phyloP scores from a whole-genome alignment of 1,140 invertebrate genomes.

The Drosophila sproati region DNA sequence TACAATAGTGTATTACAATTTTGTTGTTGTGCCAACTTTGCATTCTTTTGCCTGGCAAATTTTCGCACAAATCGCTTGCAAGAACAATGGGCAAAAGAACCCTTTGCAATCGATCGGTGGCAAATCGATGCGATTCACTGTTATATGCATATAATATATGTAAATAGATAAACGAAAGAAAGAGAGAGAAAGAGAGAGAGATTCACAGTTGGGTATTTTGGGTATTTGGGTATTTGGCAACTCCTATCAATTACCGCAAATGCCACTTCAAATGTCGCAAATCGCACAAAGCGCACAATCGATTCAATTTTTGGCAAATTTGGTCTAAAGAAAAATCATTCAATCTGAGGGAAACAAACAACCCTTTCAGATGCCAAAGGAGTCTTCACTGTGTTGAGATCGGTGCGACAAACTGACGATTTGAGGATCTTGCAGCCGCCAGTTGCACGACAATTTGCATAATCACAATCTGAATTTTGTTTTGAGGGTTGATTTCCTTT shows the following conservation, averaged over 20 bases:
- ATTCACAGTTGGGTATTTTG: background rate
- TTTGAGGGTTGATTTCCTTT: conserved; percentile 44
- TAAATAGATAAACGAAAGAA: no score
- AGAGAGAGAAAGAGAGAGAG: background rate
- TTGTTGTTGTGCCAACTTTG: conserved; percentile 51
- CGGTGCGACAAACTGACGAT: background rate
- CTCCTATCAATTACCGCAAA: conserved; percentile 58
- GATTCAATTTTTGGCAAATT: conserved; percentile 55
- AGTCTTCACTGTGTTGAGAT: background rate
- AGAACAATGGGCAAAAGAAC: conserved; percentile 26
- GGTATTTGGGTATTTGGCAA: conserved; percentile 12
- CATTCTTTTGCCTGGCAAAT: conserved; percentile 40
- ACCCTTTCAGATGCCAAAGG: conserved; percentile 4
- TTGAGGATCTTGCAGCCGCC: conserved; percentile 38
- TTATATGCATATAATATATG: background rate
- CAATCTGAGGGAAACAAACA: conserved; percentile 8
- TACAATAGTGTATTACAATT: conserved; percentile 37
- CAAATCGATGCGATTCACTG: conserved; percentile 4
- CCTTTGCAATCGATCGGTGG: conserved; percentile 14
- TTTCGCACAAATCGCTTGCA: conserved; percentile 47
- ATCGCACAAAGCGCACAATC: conserved; percentile 51
- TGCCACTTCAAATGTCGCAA: conserved; percentile 52
- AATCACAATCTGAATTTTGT: conserved; percentile 46
- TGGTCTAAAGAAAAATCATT: conserved; percentile 12
- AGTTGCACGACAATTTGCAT: conserved; percentile 34